phyloP scores from a whole-genome alignment of 1,140 invertebrate genomes.

The Muscidifurax raptorellus region DNA sequence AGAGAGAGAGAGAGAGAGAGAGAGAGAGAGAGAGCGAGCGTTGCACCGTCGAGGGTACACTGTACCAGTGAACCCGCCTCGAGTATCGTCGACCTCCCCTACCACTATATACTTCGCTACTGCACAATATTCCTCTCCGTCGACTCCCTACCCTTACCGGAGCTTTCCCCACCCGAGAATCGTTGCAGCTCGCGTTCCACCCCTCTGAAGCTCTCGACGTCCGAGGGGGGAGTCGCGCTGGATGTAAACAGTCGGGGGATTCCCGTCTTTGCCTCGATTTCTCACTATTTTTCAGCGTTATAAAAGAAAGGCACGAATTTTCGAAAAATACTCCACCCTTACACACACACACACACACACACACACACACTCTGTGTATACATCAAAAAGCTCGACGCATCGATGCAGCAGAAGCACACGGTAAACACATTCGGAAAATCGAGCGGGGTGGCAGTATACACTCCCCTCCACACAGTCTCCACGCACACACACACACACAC shows the following conservation, averaged over 20 bases:
- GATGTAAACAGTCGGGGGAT: too few relatives aligned
- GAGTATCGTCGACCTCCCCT: conserved; percentile 44
- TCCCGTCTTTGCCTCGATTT: too few relatives aligned
- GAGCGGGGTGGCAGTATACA: too few relatives aligned
- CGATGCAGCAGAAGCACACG: too few relatives aligned
- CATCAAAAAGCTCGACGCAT: too few relatives aligned
- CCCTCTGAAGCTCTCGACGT: conserved; percentile 52
- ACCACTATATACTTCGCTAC: background rate
- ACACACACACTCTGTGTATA: too few relatives aligned
- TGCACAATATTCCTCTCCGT: background rate
- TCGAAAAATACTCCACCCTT: background rate
- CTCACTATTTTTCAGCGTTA: too few relatives aligned
- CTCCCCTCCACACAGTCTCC: too few relatives aligned
- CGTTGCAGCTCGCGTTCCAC: conserved; percentile 45
- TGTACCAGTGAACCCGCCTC: conserved; percentile 74
- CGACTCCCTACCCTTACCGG: background rate
- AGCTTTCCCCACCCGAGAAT: background rate
- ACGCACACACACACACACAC: background rate
- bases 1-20: conserved; percentile 4
- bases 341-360: too few relatives aligned
- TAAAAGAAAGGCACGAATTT: background rate
- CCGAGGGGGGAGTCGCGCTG: too few relatives aligned
- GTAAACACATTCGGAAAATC: too few relatives aligned
- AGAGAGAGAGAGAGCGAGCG: conserved; percentile 75
- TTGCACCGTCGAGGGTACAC: conserved; percentile 73